Evolutionary conservation across 2,888 invertebrate species (phyloP).

Genomic region (Lumbricus terrestris): DNA sequence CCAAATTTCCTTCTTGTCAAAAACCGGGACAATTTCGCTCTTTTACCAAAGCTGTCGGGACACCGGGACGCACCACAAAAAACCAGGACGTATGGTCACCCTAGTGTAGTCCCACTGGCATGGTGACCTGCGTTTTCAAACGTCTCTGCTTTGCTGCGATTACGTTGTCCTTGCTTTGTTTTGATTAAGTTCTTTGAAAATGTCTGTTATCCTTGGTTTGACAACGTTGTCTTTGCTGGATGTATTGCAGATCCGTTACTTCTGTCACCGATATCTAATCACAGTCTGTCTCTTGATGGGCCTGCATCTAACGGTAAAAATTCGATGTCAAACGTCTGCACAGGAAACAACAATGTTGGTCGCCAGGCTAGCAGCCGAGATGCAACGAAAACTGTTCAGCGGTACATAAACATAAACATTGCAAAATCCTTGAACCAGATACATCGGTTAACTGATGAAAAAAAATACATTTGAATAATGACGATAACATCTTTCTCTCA

Average conservation of each 20-base stretch:
- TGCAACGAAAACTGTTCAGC: not conserved
- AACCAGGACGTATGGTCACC: too few relatives aligned
- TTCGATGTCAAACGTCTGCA: not conserved
- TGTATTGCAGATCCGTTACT: slow-evolving; percentile 3
- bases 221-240: not conserved
- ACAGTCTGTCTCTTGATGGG: not conserved
- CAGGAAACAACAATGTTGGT: not conserved
- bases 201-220: not conserved
- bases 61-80: too few relatives aligned
- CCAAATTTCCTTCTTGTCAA: too few relatives aligned
- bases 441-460: not conserved
- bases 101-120: too few relatives aligned
- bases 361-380: not conserved
- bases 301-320: not conserved
- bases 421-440: too few relatives aligned
- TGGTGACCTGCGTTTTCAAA: not conserved
- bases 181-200: too few relatives aligned
- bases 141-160: not conserved
- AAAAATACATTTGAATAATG: too few relatives aligned
- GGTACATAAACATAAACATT: too few relatives aligned
- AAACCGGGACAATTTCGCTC: too few relatives aligned
- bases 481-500: too few relatives aligned
- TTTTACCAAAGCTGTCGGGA: too few relatives aligned
- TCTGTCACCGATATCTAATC: slow-evolving; percentile 6
- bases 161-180: not conserved